These are phyloP conservation scores for Ryuthela nishihirai DNA, from an alignment of 2,888 invertebrate species.

Conservation along the genomic window DNA sequence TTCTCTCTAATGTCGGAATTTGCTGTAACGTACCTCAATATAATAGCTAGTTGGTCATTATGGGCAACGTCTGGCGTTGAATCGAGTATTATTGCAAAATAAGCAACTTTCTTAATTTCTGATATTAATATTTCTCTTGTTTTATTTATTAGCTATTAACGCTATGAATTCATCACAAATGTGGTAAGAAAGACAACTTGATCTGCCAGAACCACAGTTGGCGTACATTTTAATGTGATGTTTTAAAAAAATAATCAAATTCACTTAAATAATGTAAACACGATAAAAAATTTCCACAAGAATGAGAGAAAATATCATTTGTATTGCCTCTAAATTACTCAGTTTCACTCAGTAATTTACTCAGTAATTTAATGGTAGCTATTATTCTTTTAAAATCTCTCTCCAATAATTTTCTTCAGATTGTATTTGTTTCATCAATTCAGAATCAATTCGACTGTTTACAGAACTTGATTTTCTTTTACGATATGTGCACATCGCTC, in stretches of 20 bases:
- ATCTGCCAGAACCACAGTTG: neutral
- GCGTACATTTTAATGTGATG: neutral
- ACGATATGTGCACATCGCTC: no score
- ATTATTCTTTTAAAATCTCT: slow-evolving; percentile 4
- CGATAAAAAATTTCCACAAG: neutral
- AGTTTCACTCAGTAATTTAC: neutral
- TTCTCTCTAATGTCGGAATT: neutral
- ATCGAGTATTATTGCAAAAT: slow-evolving; percentile 4
- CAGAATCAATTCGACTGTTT: neutral
- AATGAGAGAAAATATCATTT: neutral
- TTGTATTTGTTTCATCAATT: neutral
- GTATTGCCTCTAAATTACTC: slow-evolving; percentile 1
- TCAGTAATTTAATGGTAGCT: neutral
- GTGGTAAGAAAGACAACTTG: slow-evolving; percentile 3
- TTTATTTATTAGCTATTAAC: neutral
- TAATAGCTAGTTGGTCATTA: neutral
- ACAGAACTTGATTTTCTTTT: neutral
- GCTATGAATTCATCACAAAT: slow-evolving; percentile 1
- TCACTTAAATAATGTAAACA: neutral
- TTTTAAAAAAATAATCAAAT: neutral
- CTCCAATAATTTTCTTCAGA: slow-evolving; percentile 1
- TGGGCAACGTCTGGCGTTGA: neutral
- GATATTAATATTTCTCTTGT: neutral
- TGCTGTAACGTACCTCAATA: neutral
- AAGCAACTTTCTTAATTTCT: slow-evolving; percentile 1